Evolutionary conservation across 2,888 invertebrate genomes (phyloP).

Genomic region (Azorinus chamasolen): DNA sequence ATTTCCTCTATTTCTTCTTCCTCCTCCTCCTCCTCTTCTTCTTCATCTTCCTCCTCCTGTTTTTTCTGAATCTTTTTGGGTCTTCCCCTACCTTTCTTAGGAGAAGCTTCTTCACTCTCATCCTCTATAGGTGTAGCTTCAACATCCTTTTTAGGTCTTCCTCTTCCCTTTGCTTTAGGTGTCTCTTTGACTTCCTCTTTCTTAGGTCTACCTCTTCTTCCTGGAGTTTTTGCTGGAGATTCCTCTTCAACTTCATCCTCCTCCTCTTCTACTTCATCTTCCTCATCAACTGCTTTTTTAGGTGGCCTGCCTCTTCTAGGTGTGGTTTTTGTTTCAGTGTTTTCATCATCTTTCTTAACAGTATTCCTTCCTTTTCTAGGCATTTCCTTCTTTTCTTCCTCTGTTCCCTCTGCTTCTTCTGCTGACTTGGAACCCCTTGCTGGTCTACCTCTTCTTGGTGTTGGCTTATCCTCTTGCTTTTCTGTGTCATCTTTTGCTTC

Average conservation of each 20-base stretch:
- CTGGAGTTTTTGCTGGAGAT: conserved; percentile 33
- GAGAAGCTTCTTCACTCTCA: conserved; percentile 63
- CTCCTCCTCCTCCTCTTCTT: conserved; percentile 17
- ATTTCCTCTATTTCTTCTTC: conserved; percentile 41
- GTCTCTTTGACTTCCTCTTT: conserved; percentile 37
- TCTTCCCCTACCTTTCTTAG: conserved; percentile 54
- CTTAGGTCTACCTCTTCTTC: conserved; percentile 25
- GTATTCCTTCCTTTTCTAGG: conserved; percentile 29
- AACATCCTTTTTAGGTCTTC: conserved; percentile 25
- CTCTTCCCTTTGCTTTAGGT: conserved; percentile 34
- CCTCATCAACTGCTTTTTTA: conserved; percentile 27
- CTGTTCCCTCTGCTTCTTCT: conserved; percentile 35
- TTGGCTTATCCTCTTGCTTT: conserved; percentile 42
- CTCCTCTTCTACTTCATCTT: conserved; percentile 41
- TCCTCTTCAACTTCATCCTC: conserved; percentile 44
- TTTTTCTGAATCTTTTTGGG: conserved; percentile 12
- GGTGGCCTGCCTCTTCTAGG: conserved; percentile 21
- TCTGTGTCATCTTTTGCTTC: conserved; percentile 13
- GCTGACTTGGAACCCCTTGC: conserved; percentile 43
- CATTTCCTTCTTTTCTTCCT: conserved; percentile 32
- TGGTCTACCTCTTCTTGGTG: conserved; percentile 61
- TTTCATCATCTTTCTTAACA: conserved; percentile 20
- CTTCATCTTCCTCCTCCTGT: conserved; percentile 28
- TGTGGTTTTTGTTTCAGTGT: conserved; percentile 21
- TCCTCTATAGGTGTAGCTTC: conserved; percentile 40